Evolutionary conservation across 1,140 invertebrate genomes (phyloP).

Genomic region (Drosophila neocordata): DNA sequence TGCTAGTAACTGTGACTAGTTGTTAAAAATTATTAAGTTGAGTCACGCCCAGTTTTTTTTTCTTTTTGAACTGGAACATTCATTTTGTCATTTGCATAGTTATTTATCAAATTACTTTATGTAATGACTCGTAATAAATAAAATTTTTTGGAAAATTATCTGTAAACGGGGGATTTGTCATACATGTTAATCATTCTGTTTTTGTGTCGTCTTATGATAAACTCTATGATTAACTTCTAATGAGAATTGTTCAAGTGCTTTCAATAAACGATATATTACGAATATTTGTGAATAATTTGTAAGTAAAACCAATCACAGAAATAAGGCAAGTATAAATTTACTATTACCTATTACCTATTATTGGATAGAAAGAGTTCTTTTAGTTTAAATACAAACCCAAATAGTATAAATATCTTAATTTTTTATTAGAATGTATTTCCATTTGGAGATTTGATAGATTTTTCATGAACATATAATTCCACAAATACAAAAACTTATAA

Average conservation of each 20-base stretch:
- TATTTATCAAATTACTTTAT: slow-evolving; percentile 28
- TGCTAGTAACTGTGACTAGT: slow-evolving; percentile 65
- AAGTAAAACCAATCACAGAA: neutral
- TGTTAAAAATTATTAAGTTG: slow-evolving; percentile 55
- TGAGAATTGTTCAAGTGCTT: slow-evolving; percentile 25
- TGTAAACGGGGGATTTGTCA: slow-evolving; percentile 33
- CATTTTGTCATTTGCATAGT: slow-evolving; percentile 46
- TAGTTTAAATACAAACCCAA: too few species aligned
- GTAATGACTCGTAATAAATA: slow-evolving; percentile 5
- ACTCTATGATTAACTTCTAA: slow-evolving; percentile 17
- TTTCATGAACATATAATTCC: too few species aligned
- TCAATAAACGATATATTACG: slow-evolving; percentile 13
- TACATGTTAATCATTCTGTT: slow-evolving; percentile 32
- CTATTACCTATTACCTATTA: too few species aligned
- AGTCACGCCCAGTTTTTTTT: slow-evolving; percentile 32
- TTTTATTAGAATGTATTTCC: too few species aligned
- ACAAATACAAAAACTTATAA: too few species aligned
- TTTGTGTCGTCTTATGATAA: slow-evolving; percentile 5
- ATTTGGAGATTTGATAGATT: too few species aligned
- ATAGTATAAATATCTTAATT: too few species aligned
- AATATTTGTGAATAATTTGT: slow-evolving; percentile 5
- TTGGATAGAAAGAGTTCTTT: too few species aligned
- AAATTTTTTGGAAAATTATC: slow-evolving; percentile 43
- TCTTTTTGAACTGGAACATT: slow-evolving; percentile 9
- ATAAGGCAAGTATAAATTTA: neutral